These are phyloP conservation scores for Murina feae DNA, from an alignment of 2,113 vertebrate genomes.

Conservation along the genomic window DNA sequence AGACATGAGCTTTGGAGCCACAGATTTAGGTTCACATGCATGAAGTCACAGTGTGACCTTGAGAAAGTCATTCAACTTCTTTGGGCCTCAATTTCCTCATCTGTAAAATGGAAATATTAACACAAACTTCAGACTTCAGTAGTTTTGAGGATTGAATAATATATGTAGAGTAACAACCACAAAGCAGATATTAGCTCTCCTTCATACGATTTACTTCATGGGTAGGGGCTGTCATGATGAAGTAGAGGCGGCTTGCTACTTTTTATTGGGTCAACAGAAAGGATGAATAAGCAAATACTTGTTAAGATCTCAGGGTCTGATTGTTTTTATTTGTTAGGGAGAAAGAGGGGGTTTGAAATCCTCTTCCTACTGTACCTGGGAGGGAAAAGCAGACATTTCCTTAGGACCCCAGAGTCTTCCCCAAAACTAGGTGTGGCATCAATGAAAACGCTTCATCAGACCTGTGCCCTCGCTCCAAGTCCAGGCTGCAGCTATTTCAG, in stretches of 20 bases:
- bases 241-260: neutral
- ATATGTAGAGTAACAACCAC: neutral
- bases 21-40: neutral
- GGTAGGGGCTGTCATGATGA: neutral
- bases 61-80: slow-evolving; percentile 64
- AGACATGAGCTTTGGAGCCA: neutral
- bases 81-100: slow-evolving; percentile 51
- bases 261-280: slow-evolving; percentile 25
- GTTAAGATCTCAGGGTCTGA: neutral
- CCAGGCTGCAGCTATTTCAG: slow-evolving; percentile 7
- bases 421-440: slow-evolving; percentile 63
- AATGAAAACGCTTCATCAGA: slow-evolving; percentile 38
- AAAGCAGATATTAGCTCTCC: neutral
- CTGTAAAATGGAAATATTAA: slow-evolving; percentile 60
- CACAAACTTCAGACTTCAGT: neutral
- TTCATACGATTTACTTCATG: neutral
- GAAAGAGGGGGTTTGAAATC: neutral
- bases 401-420: slow-evolving; percentile 10
- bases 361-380: neutral
- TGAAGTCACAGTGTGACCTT: slow-evolving; percentile 63
- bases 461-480: neutral
- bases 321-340: neutral
- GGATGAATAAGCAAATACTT: slow-evolving; percentile 53
- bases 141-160: neutral
- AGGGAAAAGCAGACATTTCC: neutral